A percentile compares a stretch with the other conserved stretches of the same genome.
Conservation (phyloP, 2,797 vertebrate species). For the Dromococcyx pavoninus region DNA sequence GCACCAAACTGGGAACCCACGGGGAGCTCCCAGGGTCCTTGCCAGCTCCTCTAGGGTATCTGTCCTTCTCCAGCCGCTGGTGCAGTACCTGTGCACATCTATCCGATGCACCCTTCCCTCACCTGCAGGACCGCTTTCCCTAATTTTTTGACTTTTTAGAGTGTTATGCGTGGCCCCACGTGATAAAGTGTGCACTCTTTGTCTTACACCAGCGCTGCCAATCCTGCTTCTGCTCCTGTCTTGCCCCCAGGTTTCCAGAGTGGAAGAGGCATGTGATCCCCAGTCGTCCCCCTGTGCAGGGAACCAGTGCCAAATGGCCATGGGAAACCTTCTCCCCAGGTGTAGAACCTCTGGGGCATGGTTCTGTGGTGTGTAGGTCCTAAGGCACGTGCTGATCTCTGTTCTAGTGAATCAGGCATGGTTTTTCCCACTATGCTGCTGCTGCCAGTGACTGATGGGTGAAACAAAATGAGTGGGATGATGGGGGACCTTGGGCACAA, state of each 20-base stretch:
- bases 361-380: not conserved
- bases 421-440: fast-evolving
- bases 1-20: not conserved
- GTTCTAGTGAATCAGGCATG: not conserved
- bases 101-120: not conserved
- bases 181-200: not conserved
- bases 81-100: too few species aligned
- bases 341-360: not conserved
- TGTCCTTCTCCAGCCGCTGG: not conserved
- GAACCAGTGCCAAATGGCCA: not conserved
- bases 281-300: fast-evolving
- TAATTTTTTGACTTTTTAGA: not conserved
- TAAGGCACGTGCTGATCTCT: not conserved
- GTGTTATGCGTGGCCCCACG: fast-evolving
- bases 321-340: not conserved
- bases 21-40: not conserved
- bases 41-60: not conserved
- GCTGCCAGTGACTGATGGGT: not conserved
- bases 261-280: not conserved
- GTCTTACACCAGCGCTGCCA: not conserved
- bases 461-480: not conserved
- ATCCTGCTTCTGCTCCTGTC: not conserved
- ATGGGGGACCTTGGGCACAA: too few species aligned
- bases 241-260: not conserved
- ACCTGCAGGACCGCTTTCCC: fast-evolving